Conservation (phyloP, 2,888 invertebrate species). For the Dryocosmus kuriphilus region DNA sequence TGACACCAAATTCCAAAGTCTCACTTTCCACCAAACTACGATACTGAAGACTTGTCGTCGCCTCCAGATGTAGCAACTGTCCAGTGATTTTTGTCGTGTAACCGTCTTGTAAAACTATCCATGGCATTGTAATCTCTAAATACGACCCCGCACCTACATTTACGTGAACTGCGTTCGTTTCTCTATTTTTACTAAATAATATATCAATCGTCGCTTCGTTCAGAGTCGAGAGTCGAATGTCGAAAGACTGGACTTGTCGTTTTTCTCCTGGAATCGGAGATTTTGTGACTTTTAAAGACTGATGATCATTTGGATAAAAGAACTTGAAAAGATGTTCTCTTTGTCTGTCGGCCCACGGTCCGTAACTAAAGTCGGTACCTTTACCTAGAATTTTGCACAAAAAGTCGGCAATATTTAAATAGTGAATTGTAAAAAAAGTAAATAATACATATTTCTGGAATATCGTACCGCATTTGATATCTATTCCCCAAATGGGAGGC, state of each 20-base stretch:
- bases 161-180: constrained; percentile 98
- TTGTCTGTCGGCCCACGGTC: constrained; percentile 99
- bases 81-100: constrained; percentile 95
- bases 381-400: constrained; percentile 80
- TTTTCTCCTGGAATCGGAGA: constrained; percentile 92
- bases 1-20: constrained; percentile 94
- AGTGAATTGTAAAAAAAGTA: too few species aligned
- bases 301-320: constrained; percentile 95
- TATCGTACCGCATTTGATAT: constrained; percentile 89
- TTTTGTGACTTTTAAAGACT: constrained; percentile 88
- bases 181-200: constrained; percentile 95
- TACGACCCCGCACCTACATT: constrained; percentile 97
- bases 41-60: constrained; percentile 96
- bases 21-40: constrained; percentile 96
- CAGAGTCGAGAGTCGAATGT: constrained; percentile 92
- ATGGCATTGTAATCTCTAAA: constrained; percentile 96
- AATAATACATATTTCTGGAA: not conserved
- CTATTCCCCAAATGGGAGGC: constrained; percentile 97
- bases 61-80: constrained; percentile 95
- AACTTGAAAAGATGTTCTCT: constrained; percentile 96
- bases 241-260: constrained; percentile 93
- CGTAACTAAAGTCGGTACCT: constrained; percentile 97
- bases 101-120: constrained; percentile 92
- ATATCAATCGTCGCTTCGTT: constrained; percentile 97
- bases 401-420: too few species aligned